A percentile compares a stretch with the other conserved stretches of the same genome.
These are phyloP conservation scores for Scaptomyza graminum DNA, from an alignment of 1,140 invertebrate species.

Conservation along the genomic window DNA sequence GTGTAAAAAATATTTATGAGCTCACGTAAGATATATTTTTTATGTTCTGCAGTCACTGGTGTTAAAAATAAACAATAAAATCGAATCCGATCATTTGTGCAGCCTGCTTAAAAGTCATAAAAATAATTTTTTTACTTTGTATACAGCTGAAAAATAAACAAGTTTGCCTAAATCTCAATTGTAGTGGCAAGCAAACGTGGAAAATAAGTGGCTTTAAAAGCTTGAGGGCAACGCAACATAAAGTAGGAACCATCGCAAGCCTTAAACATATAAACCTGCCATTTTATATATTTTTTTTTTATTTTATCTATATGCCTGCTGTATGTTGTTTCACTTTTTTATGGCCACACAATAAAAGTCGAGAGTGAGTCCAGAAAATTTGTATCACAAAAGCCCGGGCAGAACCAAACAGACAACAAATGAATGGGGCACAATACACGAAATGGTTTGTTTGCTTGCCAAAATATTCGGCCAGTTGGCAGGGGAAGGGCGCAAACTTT, in stretches of 20 bases:
- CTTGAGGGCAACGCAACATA: constrained; percentile 26
- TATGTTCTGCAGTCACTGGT: constrained; percentile 48
- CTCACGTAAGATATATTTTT: constrained; percentile 44
- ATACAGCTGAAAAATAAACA: constrained; percentile 8
- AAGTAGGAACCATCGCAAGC: constrained; percentile 34
- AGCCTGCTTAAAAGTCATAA: constrained; percentile 58
- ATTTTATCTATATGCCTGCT: constrained; percentile 38
- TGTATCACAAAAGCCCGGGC: constrained; percentile 10
- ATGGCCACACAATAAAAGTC: constrained; percentile 34
- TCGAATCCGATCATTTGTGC: constrained; percentile 18
- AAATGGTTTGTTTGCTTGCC: constrained; percentile 61
- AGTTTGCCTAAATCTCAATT: constrained; percentile 49
- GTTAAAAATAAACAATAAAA: constrained; percentile 28
- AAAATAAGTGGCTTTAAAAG: constrained; percentile 2
- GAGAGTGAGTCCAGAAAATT: constrained; percentile 10
- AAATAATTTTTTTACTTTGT: constrained; percentile 50
- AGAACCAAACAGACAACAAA: constrained; percentile 42
- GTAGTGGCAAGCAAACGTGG: constrained; percentile 8
- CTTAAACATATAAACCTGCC: constrained; percentile 60
- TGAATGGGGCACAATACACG: constrained; percentile 41
- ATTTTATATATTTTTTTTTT: constrained; percentile 53
- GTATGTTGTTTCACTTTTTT: constrained; percentile 41
- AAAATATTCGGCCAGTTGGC: constrained; percentile 64
- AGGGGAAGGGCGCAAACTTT: constrained; percentile 56
- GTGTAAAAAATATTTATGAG: constrained; percentile 38